Evolutionary conservation across 1,140 invertebrate genomes (phyloP).

Genomic region (Drosophila pachea): DNA sequence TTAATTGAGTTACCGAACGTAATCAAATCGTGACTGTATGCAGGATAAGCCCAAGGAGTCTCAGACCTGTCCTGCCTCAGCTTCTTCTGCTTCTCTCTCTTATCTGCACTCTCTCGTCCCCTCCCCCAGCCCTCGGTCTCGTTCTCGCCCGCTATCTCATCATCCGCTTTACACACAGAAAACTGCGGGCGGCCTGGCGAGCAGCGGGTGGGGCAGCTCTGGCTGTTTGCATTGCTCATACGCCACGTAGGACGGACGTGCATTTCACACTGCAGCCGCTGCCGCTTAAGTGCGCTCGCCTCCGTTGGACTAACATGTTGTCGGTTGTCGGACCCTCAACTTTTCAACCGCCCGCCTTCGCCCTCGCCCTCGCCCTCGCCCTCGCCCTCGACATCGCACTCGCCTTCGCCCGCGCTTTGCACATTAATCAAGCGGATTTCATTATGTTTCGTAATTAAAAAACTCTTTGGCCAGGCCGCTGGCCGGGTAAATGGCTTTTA

Average conservation of each 20-base stretch:
- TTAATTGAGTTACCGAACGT: not conserved
- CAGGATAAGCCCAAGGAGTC: too few species aligned
- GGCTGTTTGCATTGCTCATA: constrained; percentile 39
- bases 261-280: constrained; percentile 16
- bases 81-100: not conserved
- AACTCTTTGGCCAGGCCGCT: constrained; percentile 24
- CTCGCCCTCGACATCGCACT: constrained; percentile 21
- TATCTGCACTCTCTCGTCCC: too few species aligned
- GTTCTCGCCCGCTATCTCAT: not conserved
- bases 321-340: too few species aligned
- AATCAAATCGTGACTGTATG: not conserved
- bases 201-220: not conserved
- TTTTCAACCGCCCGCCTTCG: constrained; percentile 7
- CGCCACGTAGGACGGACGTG: constrained; percentile 32
- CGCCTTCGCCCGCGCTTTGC: not conserved
- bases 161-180: constrained; percentile 10
- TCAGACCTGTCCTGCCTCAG: too few species aligned
- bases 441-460: constrained; percentile 55
- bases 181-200: too few species aligned
- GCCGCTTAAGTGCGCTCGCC: constrained; percentile 26
- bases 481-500: constrained; percentile 40
- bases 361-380: not conserved
- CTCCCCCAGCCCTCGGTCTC: too few species aligned
- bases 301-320: constrained; percentile 30
- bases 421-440: constrained; percentile 53